Evolutionary conservation across 2,888 invertebrate species (phyloP).

Genomic region (Orthosia gracilis): DNA sequence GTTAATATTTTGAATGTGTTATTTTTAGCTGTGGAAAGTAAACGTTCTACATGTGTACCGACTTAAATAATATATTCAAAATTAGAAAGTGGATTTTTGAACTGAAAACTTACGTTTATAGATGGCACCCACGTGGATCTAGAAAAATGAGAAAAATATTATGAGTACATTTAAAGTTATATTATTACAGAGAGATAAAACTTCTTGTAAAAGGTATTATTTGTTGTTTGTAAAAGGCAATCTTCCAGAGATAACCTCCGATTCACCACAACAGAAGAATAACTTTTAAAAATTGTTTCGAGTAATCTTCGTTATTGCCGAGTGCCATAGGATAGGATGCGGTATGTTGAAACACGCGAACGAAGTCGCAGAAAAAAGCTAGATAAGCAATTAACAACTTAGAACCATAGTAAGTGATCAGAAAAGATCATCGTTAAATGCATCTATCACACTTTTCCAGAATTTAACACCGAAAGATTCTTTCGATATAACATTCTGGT

Average conservation of each 20-base stretch:
- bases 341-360: too few species aligned
- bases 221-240: too few species aligned
- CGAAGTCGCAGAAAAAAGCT: too few species aligned
- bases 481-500: background rate
- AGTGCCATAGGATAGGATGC: too few species aligned
- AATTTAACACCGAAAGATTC: background rate
- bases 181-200: too few species aligned
- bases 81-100: background rate
- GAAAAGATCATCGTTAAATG: background rate
- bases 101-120: conserved; percentile 22
- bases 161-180: background rate
- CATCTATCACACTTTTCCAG: background rate
- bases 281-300: too few species aligned
- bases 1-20: conserved; percentile 34
- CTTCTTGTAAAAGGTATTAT: too few species aligned
- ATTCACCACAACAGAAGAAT: too few species aligned
- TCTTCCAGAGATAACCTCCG: too few species aligned
- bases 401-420: background rate
- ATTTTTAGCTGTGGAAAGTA: conserved; percentile 23
- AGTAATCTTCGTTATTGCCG: too few species aligned
- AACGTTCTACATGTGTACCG: background rate
- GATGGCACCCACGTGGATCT: conserved; percentile 28
- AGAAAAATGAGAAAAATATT: conserved; percentile 11
- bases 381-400: background rate
- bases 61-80: background rate